Evolutionary conservation across 1,140 invertebrate genomes (phyloP).

Genomic region (Diachasma alloeum): DNA sequence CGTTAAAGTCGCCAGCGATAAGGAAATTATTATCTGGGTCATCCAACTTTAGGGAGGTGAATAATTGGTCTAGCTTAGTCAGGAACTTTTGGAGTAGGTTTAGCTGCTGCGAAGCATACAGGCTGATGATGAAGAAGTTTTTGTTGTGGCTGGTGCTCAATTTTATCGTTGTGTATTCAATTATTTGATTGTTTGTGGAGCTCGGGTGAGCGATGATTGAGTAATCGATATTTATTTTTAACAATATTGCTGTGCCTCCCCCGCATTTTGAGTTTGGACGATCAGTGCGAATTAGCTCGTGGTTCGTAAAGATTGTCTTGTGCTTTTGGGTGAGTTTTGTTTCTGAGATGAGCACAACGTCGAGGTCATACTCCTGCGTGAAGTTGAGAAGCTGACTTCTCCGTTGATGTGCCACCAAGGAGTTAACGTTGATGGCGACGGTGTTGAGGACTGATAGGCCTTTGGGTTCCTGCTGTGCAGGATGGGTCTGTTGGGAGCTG

Average conservation of each 20-base stretch:
- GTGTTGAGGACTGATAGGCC: neutral
- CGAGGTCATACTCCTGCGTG: neutral
- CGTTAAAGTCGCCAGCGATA: constrained; percentile 27
- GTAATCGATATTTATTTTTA: too few species aligned
- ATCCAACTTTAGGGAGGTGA: constrained; percentile 3
- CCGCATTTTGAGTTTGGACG: constrained; percentile 16
- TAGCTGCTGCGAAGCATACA: neutral
- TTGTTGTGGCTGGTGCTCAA: too few species aligned
- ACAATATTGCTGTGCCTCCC: constrained; percentile 17
- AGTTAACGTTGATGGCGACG: constrained; percentile 29
- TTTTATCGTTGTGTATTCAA: too few species aligned
- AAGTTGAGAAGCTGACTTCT: constrained; percentile 2
- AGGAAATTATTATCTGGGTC: neutral
- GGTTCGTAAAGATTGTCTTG: neutral
- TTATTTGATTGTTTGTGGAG: too few species aligned
- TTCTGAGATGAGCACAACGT: constrained; percentile 16
- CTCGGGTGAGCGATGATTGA: too few species aligned
- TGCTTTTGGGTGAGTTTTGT: constrained; percentile 25
- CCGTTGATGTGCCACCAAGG: constrained; percentile 9
- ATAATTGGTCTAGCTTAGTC: neutral
- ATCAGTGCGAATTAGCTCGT: constrained; percentile 19
- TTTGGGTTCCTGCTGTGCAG: too few species aligned
- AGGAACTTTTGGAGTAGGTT: neutral
- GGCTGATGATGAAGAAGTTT: neutral
- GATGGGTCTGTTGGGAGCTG: too few species aligned